Conservation (phyloP, 2,113 vertebrate genomes). For the Mesocricetus auratus region DNA sequence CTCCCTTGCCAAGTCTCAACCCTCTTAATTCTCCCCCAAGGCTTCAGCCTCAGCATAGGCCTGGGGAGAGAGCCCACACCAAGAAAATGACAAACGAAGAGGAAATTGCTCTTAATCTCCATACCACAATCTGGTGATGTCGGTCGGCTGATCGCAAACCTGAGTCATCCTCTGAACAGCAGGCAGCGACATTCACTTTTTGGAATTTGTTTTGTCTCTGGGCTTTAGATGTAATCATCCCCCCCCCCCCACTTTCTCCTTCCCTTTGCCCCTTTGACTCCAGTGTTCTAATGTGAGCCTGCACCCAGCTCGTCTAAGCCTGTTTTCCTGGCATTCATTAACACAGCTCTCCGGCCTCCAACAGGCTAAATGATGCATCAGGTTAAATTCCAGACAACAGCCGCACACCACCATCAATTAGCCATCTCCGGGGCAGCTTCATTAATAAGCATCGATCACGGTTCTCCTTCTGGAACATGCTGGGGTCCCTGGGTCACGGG, state of each 20-base stretch:
- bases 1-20: rapidly evolving
- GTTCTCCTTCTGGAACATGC: slow-evolving; percentile 76
- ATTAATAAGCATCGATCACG: slow-evolving; percentile 90
- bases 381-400: slow-evolving; percentile 90
- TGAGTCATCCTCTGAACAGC: slow-evolving; percentile 87
- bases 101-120: slow-evolving; percentile 78
- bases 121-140: slow-evolving; percentile 61
- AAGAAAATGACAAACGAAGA: slow-evolving; percentile 72
- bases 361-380: slow-evolving; percentile 90
- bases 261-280: slow-evolving; percentile 47
- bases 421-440: slow-evolving; percentile 88
- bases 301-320: slow-evolving; percentile 82
- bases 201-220: slow-evolving; percentile 81
- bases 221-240: slow-evolving; percentile 74
- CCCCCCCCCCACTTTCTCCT: neutral
- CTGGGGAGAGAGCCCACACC: slow-evolving; percentile 52
- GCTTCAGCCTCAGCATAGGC: neutral
- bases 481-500: slow-evolving; percentile 79
- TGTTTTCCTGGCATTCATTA: slow-evolving; percentile 89
- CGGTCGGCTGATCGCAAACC: slow-evolving; percentile 63
- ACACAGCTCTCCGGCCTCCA: slow-evolving; percentile 85
- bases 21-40: neutral
- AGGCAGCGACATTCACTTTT: slow-evolving; percentile 83
- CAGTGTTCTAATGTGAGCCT: slow-evolving; percentile 62
- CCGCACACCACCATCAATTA: slow-evolving; percentile 89